Evolutionary conservation across 2,888 invertebrate species (phyloP).

Genomic region (Eupithecia centaureata): DNA sequence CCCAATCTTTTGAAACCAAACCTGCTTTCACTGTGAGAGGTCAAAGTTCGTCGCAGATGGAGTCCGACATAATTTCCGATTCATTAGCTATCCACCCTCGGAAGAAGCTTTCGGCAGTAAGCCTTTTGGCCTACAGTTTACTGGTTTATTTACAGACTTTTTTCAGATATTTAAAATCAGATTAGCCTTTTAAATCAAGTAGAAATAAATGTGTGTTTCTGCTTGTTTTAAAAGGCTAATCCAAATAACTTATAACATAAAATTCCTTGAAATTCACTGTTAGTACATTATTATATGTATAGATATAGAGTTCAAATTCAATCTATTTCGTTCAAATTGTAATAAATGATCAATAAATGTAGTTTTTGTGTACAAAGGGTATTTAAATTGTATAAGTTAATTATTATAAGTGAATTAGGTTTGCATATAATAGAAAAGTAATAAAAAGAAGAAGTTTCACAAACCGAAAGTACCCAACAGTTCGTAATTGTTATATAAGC

Average conservation of each 20-base stretch:
- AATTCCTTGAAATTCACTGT: background rate
- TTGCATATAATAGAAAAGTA: background rate
- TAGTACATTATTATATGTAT: too few relatives aligned
- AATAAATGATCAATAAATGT: too few relatives aligned
- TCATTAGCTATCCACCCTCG: conserved; percentile 30
- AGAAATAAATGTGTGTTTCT: too few relatives aligned
- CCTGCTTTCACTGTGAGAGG: background rate
- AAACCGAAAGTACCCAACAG: background rate
- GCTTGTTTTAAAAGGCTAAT: background rate
- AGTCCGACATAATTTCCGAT: conserved; percentile 38
- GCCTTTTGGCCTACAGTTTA: conserved; percentile 29
- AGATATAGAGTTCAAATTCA: background rate
- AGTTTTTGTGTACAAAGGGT: too few relatives aligned
- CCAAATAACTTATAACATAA: background rate
- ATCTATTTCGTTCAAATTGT: background rate
- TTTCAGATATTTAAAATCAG: background rate
- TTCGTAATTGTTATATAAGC: too few relatives aligned
- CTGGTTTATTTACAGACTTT: conserved; percentile 5
- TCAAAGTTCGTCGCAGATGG: conserved; percentile 20
- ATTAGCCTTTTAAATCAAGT: too few relatives aligned
- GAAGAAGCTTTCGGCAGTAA: conserved; percentile 32
- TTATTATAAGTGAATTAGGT: background rate
- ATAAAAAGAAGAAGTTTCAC: background rate
- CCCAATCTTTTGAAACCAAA: too few relatives aligned
- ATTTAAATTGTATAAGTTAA: too few relatives aligned